These are phyloP conservation scores for Phania funesta DNA, from an alignment of 2,888 invertebrate genomes.

Conservation along the genomic window DNA sequence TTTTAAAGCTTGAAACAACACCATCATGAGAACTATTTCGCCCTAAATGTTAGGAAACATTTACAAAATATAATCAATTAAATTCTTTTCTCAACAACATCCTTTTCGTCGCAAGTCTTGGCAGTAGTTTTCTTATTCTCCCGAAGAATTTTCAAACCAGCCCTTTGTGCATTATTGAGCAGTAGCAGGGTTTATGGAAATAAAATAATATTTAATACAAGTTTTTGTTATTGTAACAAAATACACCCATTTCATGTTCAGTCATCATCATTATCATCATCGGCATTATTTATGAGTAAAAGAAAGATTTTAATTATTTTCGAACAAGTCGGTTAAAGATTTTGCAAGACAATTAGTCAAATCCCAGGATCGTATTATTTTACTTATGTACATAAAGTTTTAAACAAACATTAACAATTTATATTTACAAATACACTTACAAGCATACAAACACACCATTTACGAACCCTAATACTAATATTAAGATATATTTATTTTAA, in stretches of 20 bases:
- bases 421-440: neutral
- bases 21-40: too few relatives aligned
- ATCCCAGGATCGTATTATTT: slow-evolving; percentile 62
- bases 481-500: slow-evolving; percentile 3
- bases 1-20: too few relatives aligned
- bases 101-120: too few relatives aligned
- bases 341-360: slow-evolving; percentile 70
- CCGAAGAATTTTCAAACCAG: too few relatives aligned
- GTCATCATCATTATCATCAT: neutral
- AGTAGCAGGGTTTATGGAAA: neutral
- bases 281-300: neutral
- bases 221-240: slow-evolving; percentile 19
- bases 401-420: neutral
- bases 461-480: neutral
- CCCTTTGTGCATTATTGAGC: too few relatives aligned
- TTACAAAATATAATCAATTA: too few relatives aligned
- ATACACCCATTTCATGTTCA: slow-evolving; percentile 69
- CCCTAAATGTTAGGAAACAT: too few relatives aligned
- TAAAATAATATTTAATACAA: neutral
- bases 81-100: too few relatives aligned
- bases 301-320: slow-evolving; percentile 71
- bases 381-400: neutral
- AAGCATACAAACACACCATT: neutral
- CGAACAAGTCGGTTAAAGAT: slow-evolving; percentile 64
- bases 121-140: too few relatives aligned